phyloP scores from a whole-genome alignment of 2,113 vertebrate species.

The Odobenus rosmarus region DNA sequence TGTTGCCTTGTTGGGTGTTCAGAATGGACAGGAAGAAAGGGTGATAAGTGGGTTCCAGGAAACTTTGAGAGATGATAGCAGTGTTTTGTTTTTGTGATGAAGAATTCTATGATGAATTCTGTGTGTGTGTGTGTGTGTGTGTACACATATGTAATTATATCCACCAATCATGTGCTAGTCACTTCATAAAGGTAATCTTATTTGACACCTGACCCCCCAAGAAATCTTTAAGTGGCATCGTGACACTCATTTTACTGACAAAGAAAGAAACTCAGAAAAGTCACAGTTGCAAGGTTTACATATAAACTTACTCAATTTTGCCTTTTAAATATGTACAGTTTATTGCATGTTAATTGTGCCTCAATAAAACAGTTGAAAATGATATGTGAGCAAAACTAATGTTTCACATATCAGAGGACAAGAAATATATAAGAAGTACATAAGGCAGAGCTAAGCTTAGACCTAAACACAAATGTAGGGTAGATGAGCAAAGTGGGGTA shows the following conservation, averaged over 20 bases:
- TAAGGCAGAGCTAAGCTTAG: neutral
- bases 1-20: neutral
- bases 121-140: no score
- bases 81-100: neutral
- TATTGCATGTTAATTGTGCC: neutral
- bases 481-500: neutral
- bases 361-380: neutral
- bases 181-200: neutral
- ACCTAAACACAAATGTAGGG: neutral
- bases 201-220: neutral
- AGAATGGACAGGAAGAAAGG: neutral
- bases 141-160: neutral
- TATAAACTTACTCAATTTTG: neutral
- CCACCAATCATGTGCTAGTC: neutral
- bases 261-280: neutral
- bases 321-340: neutral
- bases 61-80: neutral
- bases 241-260: neutral
- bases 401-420: neutral
- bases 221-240: neutral
- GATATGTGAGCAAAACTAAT: neutral
- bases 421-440: neutral
- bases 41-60: neutral
- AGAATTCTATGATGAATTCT: neutral
- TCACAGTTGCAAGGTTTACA: neutral